phyloP scores from a whole-genome alignment of 2,797 vertebrate species.

The Gadopsis bispinosus region DNA sequence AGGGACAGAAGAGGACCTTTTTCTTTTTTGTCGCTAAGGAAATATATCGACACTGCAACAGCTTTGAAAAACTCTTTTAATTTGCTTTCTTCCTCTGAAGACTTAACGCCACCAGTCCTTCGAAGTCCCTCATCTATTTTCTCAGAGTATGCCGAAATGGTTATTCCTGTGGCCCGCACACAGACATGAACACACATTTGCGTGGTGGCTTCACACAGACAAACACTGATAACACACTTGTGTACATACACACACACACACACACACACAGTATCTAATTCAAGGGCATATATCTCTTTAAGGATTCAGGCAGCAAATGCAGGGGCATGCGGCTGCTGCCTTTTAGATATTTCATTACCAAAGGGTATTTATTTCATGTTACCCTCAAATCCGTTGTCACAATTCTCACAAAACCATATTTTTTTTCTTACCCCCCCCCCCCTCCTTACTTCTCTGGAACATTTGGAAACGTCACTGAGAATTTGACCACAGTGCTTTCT shows the following conservation, averaged over 20 bases:
- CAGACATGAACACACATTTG: constrained; percentile 32
- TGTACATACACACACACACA: constrained; percentile 6
- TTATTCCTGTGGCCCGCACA: constrained; percentile 64
- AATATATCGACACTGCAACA: constrained; percentile 64
- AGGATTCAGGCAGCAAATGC: constrained; percentile 73
- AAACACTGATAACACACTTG: constrained; percentile 35
- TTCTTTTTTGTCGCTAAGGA: constrained; percentile 62
- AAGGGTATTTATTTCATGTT: constrained; percentile 83
- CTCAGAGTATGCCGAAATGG: constrained; percentile 74
- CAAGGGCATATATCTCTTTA: constrained; percentile 83
- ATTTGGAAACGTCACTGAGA: constrained; percentile 66
- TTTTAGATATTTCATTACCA: constrained; percentile 86
- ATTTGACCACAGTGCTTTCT: constrained; percentile 71
- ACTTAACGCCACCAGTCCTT: constrained; percentile 74
- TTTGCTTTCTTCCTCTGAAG: constrained; percentile 75
- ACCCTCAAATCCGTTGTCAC: constrained; percentile 77
- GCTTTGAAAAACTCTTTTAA: constrained; percentile 80
- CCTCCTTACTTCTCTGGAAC: constrained; percentile 56
- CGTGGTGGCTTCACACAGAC: constrained; percentile 22
- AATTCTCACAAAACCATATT: constrained; percentile 66
- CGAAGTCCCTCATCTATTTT: constrained; percentile 75
- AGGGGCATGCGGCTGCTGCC: constrained; percentile 73
- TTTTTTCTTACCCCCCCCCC: constrained; percentile 36
- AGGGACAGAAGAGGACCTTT: constrained; percentile 73
- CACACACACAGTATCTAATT: constrained; percentile 71